Conservation (phyloP, 2,797 vertebrate genomes). For the Vipera ursinii region DNA sequence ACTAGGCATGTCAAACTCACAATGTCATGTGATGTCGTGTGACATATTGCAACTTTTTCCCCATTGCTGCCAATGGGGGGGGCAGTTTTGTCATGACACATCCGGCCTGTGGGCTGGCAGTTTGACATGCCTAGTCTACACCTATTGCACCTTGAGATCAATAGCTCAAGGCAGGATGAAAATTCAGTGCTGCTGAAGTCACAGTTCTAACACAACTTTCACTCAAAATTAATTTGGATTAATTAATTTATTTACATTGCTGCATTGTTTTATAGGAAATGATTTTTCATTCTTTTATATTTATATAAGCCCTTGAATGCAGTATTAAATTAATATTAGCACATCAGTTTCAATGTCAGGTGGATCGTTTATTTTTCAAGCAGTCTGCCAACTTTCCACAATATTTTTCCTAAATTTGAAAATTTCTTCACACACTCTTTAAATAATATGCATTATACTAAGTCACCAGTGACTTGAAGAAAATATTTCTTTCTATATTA, state of each 20-base stretch:
- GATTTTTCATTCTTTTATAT: background rate
- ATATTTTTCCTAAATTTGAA: slow-evolving; percentile 39
- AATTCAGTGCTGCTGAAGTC: background rate
- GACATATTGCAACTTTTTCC: too few species aligned
- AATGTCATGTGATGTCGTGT: too few species aligned
- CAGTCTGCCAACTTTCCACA: slow-evolving; percentile 47
- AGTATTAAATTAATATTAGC: background rate
- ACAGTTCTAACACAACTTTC: background rate
- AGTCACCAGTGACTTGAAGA: slow-evolving; percentile 50
- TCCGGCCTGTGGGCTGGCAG: too few species aligned
- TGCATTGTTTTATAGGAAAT: background rate
- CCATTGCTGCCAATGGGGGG: too few species aligned
- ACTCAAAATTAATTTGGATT: background rate
- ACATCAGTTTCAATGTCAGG: background rate
- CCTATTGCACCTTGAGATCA: background rate
- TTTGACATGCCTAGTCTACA: background rate
- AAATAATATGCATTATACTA: slow-evolving; percentile 49
- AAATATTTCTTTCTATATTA: slow-evolving; percentile 61
- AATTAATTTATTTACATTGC: background rate
- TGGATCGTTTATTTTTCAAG: background rate
- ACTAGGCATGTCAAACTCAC: too few species aligned
- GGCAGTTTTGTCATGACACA: too few species aligned
- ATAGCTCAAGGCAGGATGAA: background rate
- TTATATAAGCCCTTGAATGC: background rate
- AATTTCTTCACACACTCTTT: slow-evolving; percentile 44